Conservation (phyloP, 1,140 invertebrate species). For the Zaprionus lachaisei region DNA sequence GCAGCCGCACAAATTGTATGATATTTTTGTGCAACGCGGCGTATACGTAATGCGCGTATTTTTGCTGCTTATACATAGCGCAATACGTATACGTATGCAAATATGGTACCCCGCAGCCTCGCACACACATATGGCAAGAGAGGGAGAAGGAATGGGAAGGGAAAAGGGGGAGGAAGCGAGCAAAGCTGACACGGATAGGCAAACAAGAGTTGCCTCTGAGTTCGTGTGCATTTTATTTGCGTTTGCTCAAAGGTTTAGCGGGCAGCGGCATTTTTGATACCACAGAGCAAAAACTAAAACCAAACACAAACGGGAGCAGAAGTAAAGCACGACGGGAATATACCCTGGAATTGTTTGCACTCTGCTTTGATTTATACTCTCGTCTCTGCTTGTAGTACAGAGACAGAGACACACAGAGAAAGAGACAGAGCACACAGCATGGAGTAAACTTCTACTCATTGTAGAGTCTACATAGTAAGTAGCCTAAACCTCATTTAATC, state of each 20-base stretch:
- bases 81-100: constrained; percentile 52
- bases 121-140: constrained; percentile 40
- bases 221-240: constrained; percentile 56
- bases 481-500: neutral
- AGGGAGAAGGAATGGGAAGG: neutral
- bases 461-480: neutral
- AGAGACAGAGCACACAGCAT: neutral
- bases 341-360: constrained; percentile 17
- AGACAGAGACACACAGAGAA: neutral
- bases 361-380: no score
- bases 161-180: neutral
- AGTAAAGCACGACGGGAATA: neutral
- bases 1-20: constrained; percentile 23
- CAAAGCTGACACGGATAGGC: constrained; percentile 44
- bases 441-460: neutral
- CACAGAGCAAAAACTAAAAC: constrained; percentile 44
- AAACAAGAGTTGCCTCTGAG: constrained; percentile 51
- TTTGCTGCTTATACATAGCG: constrained; percentile 37
- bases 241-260: constrained; percentile 66
- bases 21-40: constrained; percentile 25
- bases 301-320: constrained; percentile 24
- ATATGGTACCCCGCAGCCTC: constrained; percentile 44
- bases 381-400: neutral
- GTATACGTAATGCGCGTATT: constrained; percentile 43
- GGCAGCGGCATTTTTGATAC: constrained; percentile 66